A percentile compares a stretch with the other conserved stretches of the same genome.
phyloP scores from a whole-genome alignment of 1,140 invertebrate species.

The Aplysia californica region DNA sequence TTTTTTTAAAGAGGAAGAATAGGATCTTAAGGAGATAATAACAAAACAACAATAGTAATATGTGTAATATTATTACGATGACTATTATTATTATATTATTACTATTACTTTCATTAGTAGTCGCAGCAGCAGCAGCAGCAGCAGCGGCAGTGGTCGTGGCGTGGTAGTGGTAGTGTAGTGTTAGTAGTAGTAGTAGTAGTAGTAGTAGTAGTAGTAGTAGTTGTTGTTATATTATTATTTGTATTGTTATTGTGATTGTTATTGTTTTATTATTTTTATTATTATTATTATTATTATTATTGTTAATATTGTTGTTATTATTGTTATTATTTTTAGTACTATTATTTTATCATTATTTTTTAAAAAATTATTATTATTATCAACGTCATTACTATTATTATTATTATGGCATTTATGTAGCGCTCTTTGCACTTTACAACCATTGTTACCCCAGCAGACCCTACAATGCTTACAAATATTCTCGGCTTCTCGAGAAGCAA shows the following conservation, averaged over 20 bases:
- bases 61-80: too few species aligned
- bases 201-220: neutral
- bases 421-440: too few species aligned
- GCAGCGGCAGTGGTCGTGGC: too few species aligned
- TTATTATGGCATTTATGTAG: too few species aligned
- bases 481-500: too few species aligned
- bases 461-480: too few species aligned
- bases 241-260: neutral
- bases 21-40: neutral
- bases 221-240: neutral
- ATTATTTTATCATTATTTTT: neutral
- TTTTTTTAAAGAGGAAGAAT: neutral
- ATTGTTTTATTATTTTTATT: constrained; percentile 3
- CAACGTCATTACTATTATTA: too few species aligned
- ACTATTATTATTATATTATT: too few species aligned
- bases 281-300: constrained; percentile 17
- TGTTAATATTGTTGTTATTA: constrained; percentile 9
- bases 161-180: neutral
- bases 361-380: too few species aligned
- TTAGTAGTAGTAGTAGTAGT: neutral
- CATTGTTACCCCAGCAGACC: too few species aligned
- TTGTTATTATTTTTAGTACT: constrained; percentile 8
- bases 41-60: neutral
- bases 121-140: too few species aligned
- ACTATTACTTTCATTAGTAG: too few species aligned